A percentile compares a stretch with the other conserved stretches of the same genome.
phyloP scores from a whole-genome alignment of 2,888 invertebrate species.

The Torymus texanus region DNA sequence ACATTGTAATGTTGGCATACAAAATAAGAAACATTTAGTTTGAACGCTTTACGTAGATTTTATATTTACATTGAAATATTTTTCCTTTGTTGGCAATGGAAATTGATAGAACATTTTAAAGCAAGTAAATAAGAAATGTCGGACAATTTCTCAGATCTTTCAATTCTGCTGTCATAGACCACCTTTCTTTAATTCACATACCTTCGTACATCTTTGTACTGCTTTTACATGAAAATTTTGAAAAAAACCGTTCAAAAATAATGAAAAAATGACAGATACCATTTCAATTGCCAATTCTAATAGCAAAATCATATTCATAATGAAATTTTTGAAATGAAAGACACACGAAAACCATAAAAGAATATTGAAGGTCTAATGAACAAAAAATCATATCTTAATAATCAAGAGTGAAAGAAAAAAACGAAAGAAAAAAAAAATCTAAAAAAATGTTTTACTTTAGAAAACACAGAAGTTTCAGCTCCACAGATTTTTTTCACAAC shows the following conservation, averaged over 20 bases:
- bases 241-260: constrained; percentile 43
- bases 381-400: constrained; percentile 22
- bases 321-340: constrained; percentile 39
- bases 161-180: constrained; percentile 48
- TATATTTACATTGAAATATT: not conserved
- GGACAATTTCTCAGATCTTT: constrained; percentile 55
- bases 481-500: constrained; percentile 54
- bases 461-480: constrained; percentile 56
- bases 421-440: constrained; percentile 18
- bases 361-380: constrained; percentile 7
- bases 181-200: constrained; percentile 47
- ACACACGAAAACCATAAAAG: constrained; percentile 35
- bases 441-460: constrained; percentile 35
- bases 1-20: too few species aligned
- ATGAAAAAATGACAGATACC: constrained; percentile 26
- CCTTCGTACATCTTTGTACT: constrained; percentile 48
- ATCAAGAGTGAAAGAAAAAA: constrained; percentile 13
- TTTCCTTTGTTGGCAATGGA: constrained; percentile 38
- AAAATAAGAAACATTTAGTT: too few species aligned
- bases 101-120: constrained; percentile 23
- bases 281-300: constrained; percentile 29
- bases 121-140: constrained; percentile 28
- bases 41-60: too few species aligned
- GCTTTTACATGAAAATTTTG: constrained; percentile 40
- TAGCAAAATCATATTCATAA: constrained; percentile 29